Evolutionary conservation across 2,797 vertebrate species (phyloP), one percentile per base, ranked within the genome.

Genomic region (Pristis pectinata): DNA sequence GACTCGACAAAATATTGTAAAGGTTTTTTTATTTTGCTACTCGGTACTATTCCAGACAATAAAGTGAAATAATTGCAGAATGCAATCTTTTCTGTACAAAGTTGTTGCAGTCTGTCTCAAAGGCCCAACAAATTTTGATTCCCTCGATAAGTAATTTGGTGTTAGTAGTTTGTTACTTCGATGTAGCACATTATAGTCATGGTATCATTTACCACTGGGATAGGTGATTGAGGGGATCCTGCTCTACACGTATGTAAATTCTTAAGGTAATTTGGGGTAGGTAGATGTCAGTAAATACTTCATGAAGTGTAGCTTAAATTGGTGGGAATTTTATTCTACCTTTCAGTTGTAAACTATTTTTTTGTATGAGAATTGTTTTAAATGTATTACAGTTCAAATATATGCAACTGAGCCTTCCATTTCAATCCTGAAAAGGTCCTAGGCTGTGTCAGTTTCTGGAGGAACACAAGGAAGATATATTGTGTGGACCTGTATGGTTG

Each of bases 401-500:
- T 64, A 8, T 93, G n/a, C 49, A 44, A 76, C 92, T n/a, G 49
- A 49, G 56, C 49, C 27, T 56, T 94, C 30, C 64, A 76, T 74
- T 94, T 30, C 24, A 34, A 70, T 34, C 92, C 79, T 15, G 27
- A 56, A 37, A 96, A 99, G 99, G 98, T 95, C 98, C 98, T 95
- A 96, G 98, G 95, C 96, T 99, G 94, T 99, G 99, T 97, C 97
- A 98, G 0, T 99, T 99, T 97, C 97, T 99, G 94, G 99, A 99
- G 95, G 98, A 99, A 95, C 99, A 99, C 96, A 99, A 99, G 95
- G 99, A 99, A 96, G 99, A 99, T 96, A 99, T 99, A 96, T 96
- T 99, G 56, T 99, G 99, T 95, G 99, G 99, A 93, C 99, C 99
- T 0, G 98, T 99, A 30, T 99, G 99, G 99, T 96, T 99, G 96